A percentile compares a stretch with the other conserved stretches of the same genome.
phyloP scores from a whole-genome alignment of 2,888 invertebrate species.

The Drosophila pegasa region DNA sequence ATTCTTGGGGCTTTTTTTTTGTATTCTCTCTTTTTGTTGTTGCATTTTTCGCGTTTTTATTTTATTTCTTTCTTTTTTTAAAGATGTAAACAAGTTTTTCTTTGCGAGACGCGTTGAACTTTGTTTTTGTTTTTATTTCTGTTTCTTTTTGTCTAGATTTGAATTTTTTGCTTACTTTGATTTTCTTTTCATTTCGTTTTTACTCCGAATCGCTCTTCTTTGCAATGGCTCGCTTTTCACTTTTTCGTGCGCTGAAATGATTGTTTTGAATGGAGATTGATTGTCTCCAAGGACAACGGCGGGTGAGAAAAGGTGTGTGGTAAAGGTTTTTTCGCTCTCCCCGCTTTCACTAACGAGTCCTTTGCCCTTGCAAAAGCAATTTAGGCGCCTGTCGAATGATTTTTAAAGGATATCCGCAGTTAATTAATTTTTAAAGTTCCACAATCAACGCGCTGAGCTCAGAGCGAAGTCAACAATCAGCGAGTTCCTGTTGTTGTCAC shows the following conservation, averaged over 20 bases:
- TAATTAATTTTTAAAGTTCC: conserved; percentile 78
- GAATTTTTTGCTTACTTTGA: conserved; percentile 34
- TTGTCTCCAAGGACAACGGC: conserved; percentile 82
- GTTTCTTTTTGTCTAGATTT: conserved; percentile 29
- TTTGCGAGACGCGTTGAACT: conserved; percentile 60
- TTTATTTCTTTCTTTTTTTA: conserved; percentile 51
- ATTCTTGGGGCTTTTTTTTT: conserved; percentile 40
- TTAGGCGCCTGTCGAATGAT: conserved; percentile 42
- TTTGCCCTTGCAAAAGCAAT: conserved; percentile 44
- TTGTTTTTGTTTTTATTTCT: conserved; percentile 34
- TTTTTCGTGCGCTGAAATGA: conserved; percentile 67
- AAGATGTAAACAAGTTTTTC: conserved; percentile 82
- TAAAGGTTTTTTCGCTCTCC: conserved; percentile 42
- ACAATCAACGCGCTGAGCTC: conserved; percentile 52
- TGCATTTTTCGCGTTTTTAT: conserved; percentile 42
- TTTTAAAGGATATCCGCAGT: conserved; percentile 71
- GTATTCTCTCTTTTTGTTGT: conserved; percentile 23
- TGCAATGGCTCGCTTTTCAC: conserved; percentile 64
- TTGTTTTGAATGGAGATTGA: conserved; percentile 82
- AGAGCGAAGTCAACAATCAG: conserved; percentile 63
- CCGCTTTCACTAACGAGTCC: conserved; percentile 41
- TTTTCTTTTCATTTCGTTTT: conserved; percentile 30
- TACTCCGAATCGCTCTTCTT: conserved; percentile 16
- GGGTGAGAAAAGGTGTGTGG: conserved; percentile 19
- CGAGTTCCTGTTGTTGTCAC: conserved; percentile 55